These are phyloP conservation scores for Caenorhabditis panamensis DNA, from an alignment of 2,888 invertebrate genomes.

Conservation along the genomic window DNA sequence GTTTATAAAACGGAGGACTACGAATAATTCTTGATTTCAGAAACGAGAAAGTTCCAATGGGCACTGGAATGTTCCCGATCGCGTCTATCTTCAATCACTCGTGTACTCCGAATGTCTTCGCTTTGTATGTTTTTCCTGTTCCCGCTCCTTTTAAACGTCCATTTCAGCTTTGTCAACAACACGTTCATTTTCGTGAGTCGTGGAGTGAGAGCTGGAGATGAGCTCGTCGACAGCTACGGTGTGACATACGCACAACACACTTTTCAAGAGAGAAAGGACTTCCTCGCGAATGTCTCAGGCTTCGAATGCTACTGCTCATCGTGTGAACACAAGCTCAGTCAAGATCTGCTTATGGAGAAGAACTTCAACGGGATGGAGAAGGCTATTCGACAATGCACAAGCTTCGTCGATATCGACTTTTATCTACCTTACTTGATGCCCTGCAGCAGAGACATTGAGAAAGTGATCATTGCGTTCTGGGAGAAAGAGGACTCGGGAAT, in stretches of 20 bases:
- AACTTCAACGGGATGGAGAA: constrained; percentile 15
- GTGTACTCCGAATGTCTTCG: constrained; percentile 61
- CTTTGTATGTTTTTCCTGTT: constrained; percentile 55
- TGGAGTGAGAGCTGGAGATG: constrained; percentile 61
- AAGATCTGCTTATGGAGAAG: constrained; percentile 2
- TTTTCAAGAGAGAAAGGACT: constrained; percentile 43
- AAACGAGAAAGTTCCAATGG: constrained; percentile 40
- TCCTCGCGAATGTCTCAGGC: constrained; percentile 39
- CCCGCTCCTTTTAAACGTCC: neutral
- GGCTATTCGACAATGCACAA: neutral
- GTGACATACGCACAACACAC: constrained; percentile 45
- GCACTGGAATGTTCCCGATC: constrained; percentile 66
- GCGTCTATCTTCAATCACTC: constrained; percentile 65
- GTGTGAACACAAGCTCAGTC: constrained; percentile 13
- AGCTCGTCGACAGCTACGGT: constrained; percentile 65
- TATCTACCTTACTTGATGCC: constrained; percentile 8
- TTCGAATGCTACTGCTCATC: constrained; percentile 42
- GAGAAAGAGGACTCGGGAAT: constrained; percentile 5
- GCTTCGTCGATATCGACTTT: constrained; percentile 1
- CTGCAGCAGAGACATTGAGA: constrained; percentile 41
- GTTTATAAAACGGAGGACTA: too few relatives aligned
- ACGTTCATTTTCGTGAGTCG: constrained; percentile 59
- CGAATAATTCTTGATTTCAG: too few relatives aligned
- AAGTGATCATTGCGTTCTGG: constrained; percentile 24
- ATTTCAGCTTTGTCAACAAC: constrained; percentile 60